Evolutionary conservation across 2,797 vertebrate species (phyloP), one percentile per base, ranked within the genome.

Genomic region (Pangasius krempfi): DNA sequence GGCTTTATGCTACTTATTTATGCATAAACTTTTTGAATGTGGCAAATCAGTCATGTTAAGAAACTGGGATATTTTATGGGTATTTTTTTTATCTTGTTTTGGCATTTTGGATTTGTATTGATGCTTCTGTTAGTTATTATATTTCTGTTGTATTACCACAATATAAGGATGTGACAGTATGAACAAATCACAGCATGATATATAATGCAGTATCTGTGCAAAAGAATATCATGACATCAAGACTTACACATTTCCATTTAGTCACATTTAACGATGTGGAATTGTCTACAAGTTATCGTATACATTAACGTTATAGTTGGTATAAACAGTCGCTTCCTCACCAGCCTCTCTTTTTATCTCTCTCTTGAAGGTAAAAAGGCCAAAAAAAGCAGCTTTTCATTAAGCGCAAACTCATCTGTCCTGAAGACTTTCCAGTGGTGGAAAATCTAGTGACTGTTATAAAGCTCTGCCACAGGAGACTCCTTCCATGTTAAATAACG

Each of bases 1-100:
- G 81, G 50, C 85, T 83, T 88, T 20, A 88, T 83, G 30, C 72
- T 80, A 87, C 80, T 87, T 89, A 56, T 90, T 91, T 91, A 81
- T 27, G 27, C 50, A 40, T 70, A 75, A 87, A 40, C 30, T 72
- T 82, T 58, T 81, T 60, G 4, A 44, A 64, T 82, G 37, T 16
- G 13, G 56, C 25, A 16, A 27, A 56, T 56, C 16, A 4, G 12
- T 9, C 37, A 62, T 62, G 64, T 62, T 81, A 58, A 58, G 30
- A 60, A 37, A 64, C 2, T 30, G 25, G 58, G 37, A 27, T 0
- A 44, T 27, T 40, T 40, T 27, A 20, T 30, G 22, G 1, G 5
- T 30, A 10, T 7, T n/a, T 16, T 54, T n/a, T 78, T 54, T 20
- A 37, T 70, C 66, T 44, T n/a, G 75, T 18, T 52, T 52, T n/a